A percentile compares a stretch with the other conserved stretches of the same genome.
These are phyloP conservation scores for Hyperoplus lanceolatus DNA, from an alignment of 2,797 vertebrate genomes.

Conservation along the genomic window DNA sequence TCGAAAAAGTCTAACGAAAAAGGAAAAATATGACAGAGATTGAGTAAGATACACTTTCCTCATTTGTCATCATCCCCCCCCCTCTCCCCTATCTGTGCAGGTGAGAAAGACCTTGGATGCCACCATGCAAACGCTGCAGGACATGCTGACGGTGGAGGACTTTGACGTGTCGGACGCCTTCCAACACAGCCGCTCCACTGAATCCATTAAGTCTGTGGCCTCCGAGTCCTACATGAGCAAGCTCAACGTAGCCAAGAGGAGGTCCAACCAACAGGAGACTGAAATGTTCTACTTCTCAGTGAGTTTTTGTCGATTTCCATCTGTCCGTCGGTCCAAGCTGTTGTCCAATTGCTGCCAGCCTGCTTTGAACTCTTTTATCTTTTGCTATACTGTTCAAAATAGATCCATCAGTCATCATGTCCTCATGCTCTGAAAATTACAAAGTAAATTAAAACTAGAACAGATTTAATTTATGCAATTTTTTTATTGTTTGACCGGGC, in stretches of 20 bases:
- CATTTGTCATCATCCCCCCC: conserved; percentile 29
- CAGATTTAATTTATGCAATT: conserved; percentile 48
- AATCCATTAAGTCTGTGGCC: conserved; percentile 95
- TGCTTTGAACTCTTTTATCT: not conserved
- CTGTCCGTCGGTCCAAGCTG: not conserved
- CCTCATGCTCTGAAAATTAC: conserved; percentile 20
- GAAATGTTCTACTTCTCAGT: conserved; percentile 99
- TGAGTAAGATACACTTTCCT: not conserved
- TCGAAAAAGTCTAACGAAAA: conserved; percentile 1
- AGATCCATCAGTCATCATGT: conserved; percentile 32
- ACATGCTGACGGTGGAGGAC: conserved; percentile 99
- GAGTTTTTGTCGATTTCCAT: conserved; percentile 66
- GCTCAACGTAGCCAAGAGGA: conserved; percentile 94
- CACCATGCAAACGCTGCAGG: conserved; percentile 98
- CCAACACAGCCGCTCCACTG: conserved; percentile 98
- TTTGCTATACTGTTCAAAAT: conserved; percentile 27
- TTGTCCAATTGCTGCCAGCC: not conserved
- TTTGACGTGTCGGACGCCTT: conserved; percentile 98
- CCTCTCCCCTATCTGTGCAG: conserved; percentile 74
- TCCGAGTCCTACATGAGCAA: conserved; percentile 99
- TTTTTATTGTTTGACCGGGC: conserved; percentile 32
- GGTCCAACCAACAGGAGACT: conserved; percentile 97
- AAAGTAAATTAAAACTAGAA: conserved; percentile 44
- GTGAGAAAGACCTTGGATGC: conserved; percentile 98
- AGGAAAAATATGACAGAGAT: conserved; percentile 4